Conservation (phyloP, 2,888 invertebrate species). For the Phytoseiulus persimilis region DNA sequence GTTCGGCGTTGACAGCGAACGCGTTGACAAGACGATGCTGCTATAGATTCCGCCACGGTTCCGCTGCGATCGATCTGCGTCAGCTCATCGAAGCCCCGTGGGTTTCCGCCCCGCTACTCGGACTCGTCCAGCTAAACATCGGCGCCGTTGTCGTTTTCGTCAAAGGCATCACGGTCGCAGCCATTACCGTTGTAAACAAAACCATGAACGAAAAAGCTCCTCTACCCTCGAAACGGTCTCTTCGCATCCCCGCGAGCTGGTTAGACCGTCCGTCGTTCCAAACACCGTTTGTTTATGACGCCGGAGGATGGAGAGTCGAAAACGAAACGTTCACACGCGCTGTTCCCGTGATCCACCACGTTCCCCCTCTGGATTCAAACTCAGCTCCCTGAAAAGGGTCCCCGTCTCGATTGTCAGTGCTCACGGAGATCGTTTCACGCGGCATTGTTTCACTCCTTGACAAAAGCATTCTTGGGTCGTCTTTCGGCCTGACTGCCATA, state of each 20-base stretch:
- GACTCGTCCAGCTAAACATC: not conserved
- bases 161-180: not conserved
- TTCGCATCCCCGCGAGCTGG: not conserved
- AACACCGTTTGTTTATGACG: not conserved
- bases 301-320: not conserved
- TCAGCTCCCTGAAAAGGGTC: not conserved
- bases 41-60: not conserved
- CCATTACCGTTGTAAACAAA: not conserved
- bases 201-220: not conserved
- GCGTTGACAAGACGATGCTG: not conserved
- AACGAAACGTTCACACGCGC: not conserved
- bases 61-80: not conserved
- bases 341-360: too few species aligned
- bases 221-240: not conserved
- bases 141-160: not conserved
- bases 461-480: not conserved
- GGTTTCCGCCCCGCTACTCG: not conserved
- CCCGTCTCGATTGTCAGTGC: too few species aligned
- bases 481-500: not conserved
- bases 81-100: not conserved
- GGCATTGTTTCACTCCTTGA: not conserved
- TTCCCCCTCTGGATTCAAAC: not conserved
- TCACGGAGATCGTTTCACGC: not conserved
- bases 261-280: not conserved
- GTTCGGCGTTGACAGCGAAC: not conserved